Conservation (phyloP, 2,113 vertebrate species). For the Ovibos moschatus region DNA sequence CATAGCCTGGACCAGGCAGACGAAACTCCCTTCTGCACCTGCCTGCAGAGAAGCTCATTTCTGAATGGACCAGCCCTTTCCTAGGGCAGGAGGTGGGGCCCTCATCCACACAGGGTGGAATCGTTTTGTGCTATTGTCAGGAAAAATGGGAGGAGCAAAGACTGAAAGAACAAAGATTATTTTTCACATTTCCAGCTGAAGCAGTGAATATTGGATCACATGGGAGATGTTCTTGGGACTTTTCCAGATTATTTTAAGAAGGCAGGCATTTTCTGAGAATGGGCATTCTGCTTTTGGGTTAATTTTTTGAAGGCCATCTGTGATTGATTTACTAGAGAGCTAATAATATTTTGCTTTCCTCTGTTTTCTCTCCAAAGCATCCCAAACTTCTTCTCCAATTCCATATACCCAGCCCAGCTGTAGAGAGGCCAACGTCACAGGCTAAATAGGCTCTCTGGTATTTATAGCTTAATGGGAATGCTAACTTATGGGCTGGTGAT, state of each 20-base stretch:
- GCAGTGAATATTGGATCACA: background rate
- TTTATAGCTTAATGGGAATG: background rate
- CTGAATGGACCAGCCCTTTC: too few species aligned
- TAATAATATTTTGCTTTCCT: constrained; percentile 58
- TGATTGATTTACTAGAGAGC: constrained; percentile 52
- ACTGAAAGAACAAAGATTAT: background rate
- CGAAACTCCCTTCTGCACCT: background rate
- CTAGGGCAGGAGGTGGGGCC: background rate
- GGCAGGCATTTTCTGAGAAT: constrained; percentile 53
- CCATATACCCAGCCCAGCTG: background rate
- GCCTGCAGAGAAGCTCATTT: background rate
- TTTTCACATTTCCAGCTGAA: constrained; percentile 15
- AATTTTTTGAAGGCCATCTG: constrained; percentile 62
- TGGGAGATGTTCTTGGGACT: constrained; percentile 29
- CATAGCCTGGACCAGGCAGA: background rate
- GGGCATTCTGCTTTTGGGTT: constrained; percentile 60
- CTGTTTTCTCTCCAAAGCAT: constrained; percentile 29
- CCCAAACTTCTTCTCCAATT: background rate
- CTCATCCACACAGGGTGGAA: background rate
- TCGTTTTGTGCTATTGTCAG: background rate
- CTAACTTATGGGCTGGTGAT: background rate
- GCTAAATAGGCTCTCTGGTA: too few species aligned
- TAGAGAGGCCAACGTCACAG: background rate
- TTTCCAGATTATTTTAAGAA: constrained; percentile 66
- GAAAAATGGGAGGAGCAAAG: background rate